Evolutionary conservation across 2,797 vertebrate species (phyloP).

Genomic region (Oryzias dopingdopingensis): DNA sequence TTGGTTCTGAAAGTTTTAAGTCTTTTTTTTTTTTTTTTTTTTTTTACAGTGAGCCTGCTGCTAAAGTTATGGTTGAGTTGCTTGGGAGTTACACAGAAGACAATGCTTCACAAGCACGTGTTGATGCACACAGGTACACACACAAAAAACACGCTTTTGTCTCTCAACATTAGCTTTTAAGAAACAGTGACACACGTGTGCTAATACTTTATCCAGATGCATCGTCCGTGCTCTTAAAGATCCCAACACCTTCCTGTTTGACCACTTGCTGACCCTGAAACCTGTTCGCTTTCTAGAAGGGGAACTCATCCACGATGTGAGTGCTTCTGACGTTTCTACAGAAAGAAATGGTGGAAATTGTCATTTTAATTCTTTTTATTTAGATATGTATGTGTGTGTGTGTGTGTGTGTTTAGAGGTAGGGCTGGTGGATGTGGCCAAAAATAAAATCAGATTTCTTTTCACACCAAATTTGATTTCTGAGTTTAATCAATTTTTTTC

Average conservation of each 20-base stretch:
- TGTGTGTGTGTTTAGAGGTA: too few relatives aligned
- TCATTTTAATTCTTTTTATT: background rate
- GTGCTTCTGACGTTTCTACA: constrained; percentile 51
- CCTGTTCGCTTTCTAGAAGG: constrained; percentile 98
- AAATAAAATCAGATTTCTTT: too few relatives aligned
- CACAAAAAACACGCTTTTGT: too few relatives aligned
- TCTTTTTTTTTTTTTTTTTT: constrained; percentile 7
- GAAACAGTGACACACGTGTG: background rate
- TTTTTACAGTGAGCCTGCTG: constrained; percentile 85
- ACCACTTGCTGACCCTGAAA: constrained; percentile 96
- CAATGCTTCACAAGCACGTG: constrained; percentile 96
- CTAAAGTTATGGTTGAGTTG: constrained; percentile 98
- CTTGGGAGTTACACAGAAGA: constrained; percentile 98
- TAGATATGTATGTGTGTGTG: too few relatives aligned
- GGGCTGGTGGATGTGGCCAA: too few relatives aligned
- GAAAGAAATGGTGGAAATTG: too few relatives aligned
- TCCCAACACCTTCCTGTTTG: constrained; percentile 94
- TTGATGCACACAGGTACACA: constrained; percentile 93
- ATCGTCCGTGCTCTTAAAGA: constrained; percentile 97
- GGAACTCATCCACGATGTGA: constrained; percentile 98
- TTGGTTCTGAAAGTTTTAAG: constrained; percentile 2
- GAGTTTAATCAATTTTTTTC: too few relatives aligned
- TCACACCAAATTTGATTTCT: too few relatives aligned
- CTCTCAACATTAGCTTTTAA: background rate
- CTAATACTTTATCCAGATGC: constrained; percentile 74